Conservation (phyloP, 2,797 vertebrate species). For the Syncerus caffer region DNA sequence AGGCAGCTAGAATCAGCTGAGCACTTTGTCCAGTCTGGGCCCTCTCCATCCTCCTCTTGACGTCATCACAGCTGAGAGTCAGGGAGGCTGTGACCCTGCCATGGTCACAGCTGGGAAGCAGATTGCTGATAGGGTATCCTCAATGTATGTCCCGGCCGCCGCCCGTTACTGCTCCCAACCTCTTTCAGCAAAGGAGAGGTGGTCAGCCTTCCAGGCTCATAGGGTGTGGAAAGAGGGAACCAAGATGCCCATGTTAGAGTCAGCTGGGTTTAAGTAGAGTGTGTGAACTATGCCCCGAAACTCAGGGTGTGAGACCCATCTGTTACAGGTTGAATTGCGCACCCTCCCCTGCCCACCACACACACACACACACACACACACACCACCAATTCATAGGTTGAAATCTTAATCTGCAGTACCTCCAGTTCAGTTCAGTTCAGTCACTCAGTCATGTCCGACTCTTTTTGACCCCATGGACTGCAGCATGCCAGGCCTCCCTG, state of each 20-base stretch:
- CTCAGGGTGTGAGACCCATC: neutral
- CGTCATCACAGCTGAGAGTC: neutral
- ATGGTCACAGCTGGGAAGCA: neutral
- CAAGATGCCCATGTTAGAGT: neutral
- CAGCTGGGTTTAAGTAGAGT: neutral
- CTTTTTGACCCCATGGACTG: too few species aligned
- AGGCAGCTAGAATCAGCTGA: neutral
- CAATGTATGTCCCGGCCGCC: neutral
- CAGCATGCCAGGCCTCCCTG: too few species aligned
- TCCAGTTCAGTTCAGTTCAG: neutral
- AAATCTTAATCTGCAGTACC: neutral
- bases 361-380: neutral
- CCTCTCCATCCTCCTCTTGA: neutral
- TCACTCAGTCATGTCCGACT: too few species aligned
- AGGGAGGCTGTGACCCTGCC: neutral
- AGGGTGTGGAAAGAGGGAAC: neutral
- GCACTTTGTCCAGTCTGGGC: neutral
- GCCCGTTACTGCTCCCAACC: neutral
- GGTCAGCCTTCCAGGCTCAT: neutral
- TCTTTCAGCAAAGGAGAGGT: neutral
- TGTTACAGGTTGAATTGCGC: neutral
- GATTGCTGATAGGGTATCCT: neutral
- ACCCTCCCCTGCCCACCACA: neutral
- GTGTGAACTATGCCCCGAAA: neutral
- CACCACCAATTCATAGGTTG: neutral